A percentile compares a stretch with the other conserved stretches of the same genome.
Evolutionary conservation across 2,113 vertebrate genomes (phyloP).

Genomic region (Agelaius tricolor): DNA sequence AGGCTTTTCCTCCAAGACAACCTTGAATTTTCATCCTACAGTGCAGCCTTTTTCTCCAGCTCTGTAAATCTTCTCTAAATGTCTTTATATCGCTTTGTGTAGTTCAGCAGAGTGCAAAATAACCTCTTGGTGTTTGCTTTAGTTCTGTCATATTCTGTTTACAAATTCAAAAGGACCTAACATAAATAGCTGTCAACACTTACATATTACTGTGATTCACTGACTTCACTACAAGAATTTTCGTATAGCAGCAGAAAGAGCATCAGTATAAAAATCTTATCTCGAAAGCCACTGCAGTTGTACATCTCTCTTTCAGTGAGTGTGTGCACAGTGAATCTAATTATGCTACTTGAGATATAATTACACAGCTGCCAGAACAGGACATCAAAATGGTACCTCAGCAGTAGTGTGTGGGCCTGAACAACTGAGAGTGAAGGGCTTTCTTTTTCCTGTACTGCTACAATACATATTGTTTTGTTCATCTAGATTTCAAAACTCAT

Average conservation of each 20-base stretch:
- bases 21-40: not conserved
- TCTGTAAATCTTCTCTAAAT: constrained; percentile 30
- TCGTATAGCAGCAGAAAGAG: constrained; percentile 30
- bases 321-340: not conserved
- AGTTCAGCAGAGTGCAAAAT: constrained; percentile 54
- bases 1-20: not conserved
- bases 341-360: constrained; percentile 20
- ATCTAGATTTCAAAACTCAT: not conserved
- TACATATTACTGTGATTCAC: constrained; percentile 55
- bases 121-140: constrained; percentile 64
- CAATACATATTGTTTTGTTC: not conserved
- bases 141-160: constrained; percentile 65
- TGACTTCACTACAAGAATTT: constrained; percentile 34
- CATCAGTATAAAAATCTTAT: constrained; percentile 25
- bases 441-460: not conserved
- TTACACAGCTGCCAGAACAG: not conserved
- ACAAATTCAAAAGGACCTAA: constrained; percentile 60
- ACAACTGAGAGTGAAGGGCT: not conserved
- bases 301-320: constrained; percentile 26
- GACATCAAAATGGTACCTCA: not conserved
- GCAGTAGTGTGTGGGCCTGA: not conserved
- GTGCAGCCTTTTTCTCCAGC: not conserved
- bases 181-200: constrained; percentile 67
- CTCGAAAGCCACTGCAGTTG: constrained; percentile 30
- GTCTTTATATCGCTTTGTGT: constrained; percentile 23